Percentiles rank a stretch among this genome's conserved stretches.
phyloP scores from a whole-genome alignment of 2,888 invertebrate species.

The Pseudococcus longispinus region DNA sequence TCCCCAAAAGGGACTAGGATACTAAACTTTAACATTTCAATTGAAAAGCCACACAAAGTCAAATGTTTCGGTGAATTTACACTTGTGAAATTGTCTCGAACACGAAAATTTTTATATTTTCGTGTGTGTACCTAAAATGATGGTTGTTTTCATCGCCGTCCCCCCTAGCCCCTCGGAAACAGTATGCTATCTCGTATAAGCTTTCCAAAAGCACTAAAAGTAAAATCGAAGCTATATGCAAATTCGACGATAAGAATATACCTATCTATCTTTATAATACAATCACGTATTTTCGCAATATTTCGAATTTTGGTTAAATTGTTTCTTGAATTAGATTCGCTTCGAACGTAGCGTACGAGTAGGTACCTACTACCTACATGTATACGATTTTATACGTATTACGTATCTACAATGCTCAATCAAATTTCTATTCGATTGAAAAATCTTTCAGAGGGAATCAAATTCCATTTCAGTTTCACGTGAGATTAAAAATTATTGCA shows the following conservation, averaged over 20 bases:
- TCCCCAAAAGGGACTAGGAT: background rate
- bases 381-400: background rate
- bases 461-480: too few species aligned
- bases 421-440: background rate
- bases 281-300: background rate
- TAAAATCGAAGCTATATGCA: background rate
- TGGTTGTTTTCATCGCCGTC: too few species aligned
- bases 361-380: background rate
- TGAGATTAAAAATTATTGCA: too few species aligned
- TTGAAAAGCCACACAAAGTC: background rate
- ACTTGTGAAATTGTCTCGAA: background rate
- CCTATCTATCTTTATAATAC: background rate
- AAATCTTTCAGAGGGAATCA: background rate
- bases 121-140: too few species aligned
- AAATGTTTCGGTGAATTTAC: background rate
- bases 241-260: background rate
- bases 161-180: too few species aligned
- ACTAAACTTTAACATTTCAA: background rate
- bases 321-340: background rate
- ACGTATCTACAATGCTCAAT: background rate
- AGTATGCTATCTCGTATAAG: background rate
- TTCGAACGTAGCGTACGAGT: background rate
- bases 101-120: background rate
- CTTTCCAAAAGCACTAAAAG: background rate
- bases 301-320: background rate